These are phyloP conservation scores for Achroia grisella DNA, from an alignment of 1,140 invertebrate genomes.

Conservation along the genomic window DNA sequence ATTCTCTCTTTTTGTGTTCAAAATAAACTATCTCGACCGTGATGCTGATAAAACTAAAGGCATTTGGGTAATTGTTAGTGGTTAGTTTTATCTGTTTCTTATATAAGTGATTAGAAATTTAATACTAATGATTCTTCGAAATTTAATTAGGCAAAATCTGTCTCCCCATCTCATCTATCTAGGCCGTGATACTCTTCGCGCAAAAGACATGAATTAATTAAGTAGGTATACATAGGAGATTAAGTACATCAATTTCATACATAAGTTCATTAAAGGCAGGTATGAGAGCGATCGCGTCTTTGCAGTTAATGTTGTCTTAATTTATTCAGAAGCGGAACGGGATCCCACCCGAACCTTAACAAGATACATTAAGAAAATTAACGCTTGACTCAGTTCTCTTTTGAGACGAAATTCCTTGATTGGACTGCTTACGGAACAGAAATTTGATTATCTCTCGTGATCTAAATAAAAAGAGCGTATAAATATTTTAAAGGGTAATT, in stretches of 20 bases:
- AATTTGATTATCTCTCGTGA: conserved; percentile 41
- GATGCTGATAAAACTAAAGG: too few species aligned
- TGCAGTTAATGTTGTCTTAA: conserved; percentile 35
- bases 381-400: conserved; percentile 40
- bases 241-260: conserved; percentile 7
- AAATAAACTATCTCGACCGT: too few species aligned
- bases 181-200: neutral
- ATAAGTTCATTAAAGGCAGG: conserved; percentile 30
- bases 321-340: conserved; percentile 38
- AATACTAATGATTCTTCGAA: too few species aligned
- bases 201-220: too few species aligned
- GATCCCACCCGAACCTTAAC: conserved; percentile 37
- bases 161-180: too few species aligned
- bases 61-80: too few species aligned
- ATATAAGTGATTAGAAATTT: too few species aligned
- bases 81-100: too few species aligned
- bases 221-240: neutral
- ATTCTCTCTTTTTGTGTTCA: too few species aligned
- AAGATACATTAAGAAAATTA: conserved; percentile 65
- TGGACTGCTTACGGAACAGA: conserved; percentile 43
- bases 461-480: conserved; percentile 11
- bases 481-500: conserved; percentile 11
- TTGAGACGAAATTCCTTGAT: conserved; percentile 53
- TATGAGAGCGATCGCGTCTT: conserved; percentile 27
- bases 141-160: too few species aligned